Evolutionary conservation across 2,888 invertebrate genomes (phyloP), one percentile per base, ranked within the genome.

Genomic region (Cheilosia soror): DNA sequence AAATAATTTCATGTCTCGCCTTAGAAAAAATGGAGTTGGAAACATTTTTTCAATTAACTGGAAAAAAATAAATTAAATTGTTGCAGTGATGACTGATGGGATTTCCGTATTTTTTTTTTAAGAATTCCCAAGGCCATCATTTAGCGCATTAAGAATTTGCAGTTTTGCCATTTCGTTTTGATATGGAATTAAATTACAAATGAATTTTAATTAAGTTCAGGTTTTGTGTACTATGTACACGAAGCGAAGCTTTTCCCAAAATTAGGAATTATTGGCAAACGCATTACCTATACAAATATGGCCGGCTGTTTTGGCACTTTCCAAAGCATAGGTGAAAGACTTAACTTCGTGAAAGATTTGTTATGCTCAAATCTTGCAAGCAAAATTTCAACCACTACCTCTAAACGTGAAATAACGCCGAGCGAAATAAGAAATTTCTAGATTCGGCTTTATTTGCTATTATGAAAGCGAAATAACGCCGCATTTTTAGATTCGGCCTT

Each of bases 21-120:
- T 7, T 6, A 27, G 11, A 53, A 31, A n/a, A 55, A 13, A 4
- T 33, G 0, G 27, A 55, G 55, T 37, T 63, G 29, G 6, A 27
- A 55, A 37, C 27, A 29, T 66, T 20, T 57, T 66, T 75, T 57
- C 40, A 65, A 75, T 75, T 75, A 66, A 57, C 20, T 57, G 37
- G 49, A 49, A 60, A 68, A 76, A 58, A 76, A 31, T 58, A 76
- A 60, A 68, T 60, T 42, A 68, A 76, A 51, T 68, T 58, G 42
- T 60, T 76, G 66, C 49, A 60, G 15, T 58, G 57, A 37, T 47
- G 75, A 75, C 57, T 47, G 65, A 40, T 47, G 65, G 49, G 66
- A 60, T 60, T 66, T 66, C 60, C 66, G 75, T 63, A 63, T 44
- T 42, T 37, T 25, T 60, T 51, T 15, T 5, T 47, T 25, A 15